Evolutionary conservation across 2,888 invertebrate species (phyloP).

Genomic region (Holacanthella duospinosa): DNA sequence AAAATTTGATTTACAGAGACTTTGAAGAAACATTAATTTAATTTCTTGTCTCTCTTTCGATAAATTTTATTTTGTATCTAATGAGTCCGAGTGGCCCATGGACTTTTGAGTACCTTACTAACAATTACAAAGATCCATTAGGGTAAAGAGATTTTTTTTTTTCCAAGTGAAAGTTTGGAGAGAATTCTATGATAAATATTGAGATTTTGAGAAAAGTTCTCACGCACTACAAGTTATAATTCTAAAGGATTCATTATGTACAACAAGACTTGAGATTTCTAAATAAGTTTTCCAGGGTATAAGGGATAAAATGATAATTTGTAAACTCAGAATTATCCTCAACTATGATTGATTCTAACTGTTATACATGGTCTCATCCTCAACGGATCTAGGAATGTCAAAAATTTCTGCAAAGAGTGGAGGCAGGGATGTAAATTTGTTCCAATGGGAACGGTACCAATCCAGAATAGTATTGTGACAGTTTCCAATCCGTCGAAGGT

Average conservation of each 20-base stretch:
- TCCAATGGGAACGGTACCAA: slow-evolving; percentile 87
- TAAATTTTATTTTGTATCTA: no score
- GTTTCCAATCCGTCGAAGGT: slow-evolving; percentile 66
- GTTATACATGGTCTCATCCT: slow-evolving; percentile 46
- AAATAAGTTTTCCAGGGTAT: no score
- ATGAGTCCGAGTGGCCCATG: no score
- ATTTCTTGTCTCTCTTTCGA: no score
- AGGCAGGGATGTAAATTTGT: slow-evolving; percentile 63
- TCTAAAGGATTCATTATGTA: no score
- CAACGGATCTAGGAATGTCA: slow-evolving; percentile 81
- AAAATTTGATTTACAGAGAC: neutral
- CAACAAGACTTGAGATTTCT: no score
- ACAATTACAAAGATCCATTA: no score
- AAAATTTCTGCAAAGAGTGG: slow-evolving; percentile 93
- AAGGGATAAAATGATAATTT: no score
- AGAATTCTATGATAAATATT: neutral
- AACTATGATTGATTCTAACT: no score
- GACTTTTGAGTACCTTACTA: no score
- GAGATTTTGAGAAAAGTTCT: neutral
- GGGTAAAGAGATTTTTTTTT: neutral
- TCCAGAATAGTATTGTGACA: slow-evolving; percentile 73
- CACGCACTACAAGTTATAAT: neutral
- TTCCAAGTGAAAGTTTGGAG: neutral
- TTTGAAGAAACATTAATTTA: no score
- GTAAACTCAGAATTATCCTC: no score